A percentile compares a stretch with the other conserved stretches of the same genome.
These are phyloP conservation scores for Vanessa cardui DNA, from an alignment of 2,888 invertebrate species.

Conservation along the genomic window DNA sequence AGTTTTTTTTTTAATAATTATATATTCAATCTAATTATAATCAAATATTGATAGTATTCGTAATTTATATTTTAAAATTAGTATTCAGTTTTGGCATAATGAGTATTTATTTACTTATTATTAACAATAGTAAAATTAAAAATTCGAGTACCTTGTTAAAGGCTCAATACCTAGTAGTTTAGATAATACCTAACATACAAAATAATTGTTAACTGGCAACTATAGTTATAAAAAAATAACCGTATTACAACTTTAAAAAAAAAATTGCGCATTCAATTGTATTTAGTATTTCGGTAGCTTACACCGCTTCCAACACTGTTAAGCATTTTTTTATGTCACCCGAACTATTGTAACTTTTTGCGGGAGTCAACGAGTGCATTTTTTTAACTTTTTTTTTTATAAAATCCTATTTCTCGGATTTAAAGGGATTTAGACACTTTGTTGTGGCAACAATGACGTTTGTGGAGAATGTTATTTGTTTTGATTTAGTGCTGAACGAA, in stretches of 20 bases:
- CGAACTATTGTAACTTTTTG: constrained; percentile 67
- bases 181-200: not conserved
- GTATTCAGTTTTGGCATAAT: too few relatives aligned
- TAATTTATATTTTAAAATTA: too few relatives aligned
- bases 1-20: too few relatives aligned
- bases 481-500: constrained; percentile 62
- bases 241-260: constrained; percentile 54
- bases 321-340: constrained; percentile 58
- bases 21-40: too few relatives aligned
- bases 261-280: constrained; percentile 64
- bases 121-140: too few relatives aligned
- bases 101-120: too few relatives aligned
- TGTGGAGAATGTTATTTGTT: constrained; percentile 75
- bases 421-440: constrained; percentile 81
- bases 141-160: too few relatives aligned
- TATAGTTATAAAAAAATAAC: constrained; percentile 8
- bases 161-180: too few relatives aligned
- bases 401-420: constrained; percentile 81
- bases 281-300: constrained; percentile 76
- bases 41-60: too few relatives aligned
- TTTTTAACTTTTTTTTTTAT: constrained; percentile 59
- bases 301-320: constrained; percentile 63
- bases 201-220: not conserved
- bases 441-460: constrained; percentile 80
- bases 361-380: constrained; percentile 75